phyloP scores from a whole-genome alignment of 2,797 vertebrate species.

The Apodemus agrarius region DNA sequence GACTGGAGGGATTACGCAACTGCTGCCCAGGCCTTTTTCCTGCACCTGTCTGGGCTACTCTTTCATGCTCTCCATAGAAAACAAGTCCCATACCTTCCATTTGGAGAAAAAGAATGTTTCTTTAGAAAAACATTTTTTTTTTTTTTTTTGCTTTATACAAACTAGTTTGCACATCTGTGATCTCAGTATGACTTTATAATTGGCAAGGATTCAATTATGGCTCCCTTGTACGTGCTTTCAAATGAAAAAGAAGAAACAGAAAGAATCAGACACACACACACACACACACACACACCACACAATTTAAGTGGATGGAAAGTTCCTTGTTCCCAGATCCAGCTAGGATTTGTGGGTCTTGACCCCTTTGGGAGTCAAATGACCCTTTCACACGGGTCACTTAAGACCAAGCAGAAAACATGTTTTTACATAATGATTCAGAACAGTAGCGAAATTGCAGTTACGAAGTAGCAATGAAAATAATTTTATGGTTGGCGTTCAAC shows the following conservation, averaged over 20 bases:
- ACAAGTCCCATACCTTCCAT: neutral
- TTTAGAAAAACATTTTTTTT: conserved; percentile 9
- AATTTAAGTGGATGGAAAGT: conserved; percentile 37
- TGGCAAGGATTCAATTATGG: conserved; percentile 3
- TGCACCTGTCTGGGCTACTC: neutral
- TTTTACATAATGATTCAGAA: neutral
- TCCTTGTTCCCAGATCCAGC: conserved; percentile 38
- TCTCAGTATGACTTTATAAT: conserved; percentile 39
- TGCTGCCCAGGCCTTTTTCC: neutral
- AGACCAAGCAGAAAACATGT: neutral
- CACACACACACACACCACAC: no score
- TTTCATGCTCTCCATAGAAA: neutral
- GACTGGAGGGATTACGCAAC: neutral
- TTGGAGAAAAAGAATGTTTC: conserved; percentile 12
- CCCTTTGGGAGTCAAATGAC: neutral
- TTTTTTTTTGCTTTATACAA: conserved; percentile 40
- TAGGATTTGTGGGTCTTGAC: neutral
- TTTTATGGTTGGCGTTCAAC: no score
- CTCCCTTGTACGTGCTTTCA: neutral
- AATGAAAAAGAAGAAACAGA: neutral
- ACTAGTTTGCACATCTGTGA: fast-evolving
- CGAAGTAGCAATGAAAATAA: neutral
- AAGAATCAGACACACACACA: neutral
- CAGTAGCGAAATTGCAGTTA: neutral
- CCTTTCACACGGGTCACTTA: neutral